Evolutionary conservation across 2,797 vertebrate species (phyloP), one percentile per base, ranked within the genome.

Genomic region (Sebastes taczanowskii): DNA sequence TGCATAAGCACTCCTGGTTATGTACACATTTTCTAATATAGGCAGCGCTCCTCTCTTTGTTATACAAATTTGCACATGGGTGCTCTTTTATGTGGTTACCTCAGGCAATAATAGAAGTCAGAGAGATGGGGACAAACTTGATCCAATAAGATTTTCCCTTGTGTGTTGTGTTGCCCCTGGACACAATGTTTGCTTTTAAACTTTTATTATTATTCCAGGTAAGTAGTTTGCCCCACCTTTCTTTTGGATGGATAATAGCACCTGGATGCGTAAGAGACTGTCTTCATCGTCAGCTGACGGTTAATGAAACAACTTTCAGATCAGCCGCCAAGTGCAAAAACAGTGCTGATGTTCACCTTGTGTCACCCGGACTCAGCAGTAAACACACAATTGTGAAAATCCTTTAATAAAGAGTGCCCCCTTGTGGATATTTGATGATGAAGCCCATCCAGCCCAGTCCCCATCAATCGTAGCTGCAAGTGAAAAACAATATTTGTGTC

Each of bases 341-440:
- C 27, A 60, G 55, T 25, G 29, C 42, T 63, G 73, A 58, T 5
- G 11, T 25, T 67, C 56, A 69, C 20, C 61, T 56, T 30, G 6
- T 62, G 61, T 49, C 25, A 62, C 27, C 42, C 18, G 20, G 4
- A 30, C 68, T 69, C 13, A 4, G 30, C 9, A 58, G 29, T 75
- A 72, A 88, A 78, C 74, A 72, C 5, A 38, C 38, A 2, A 16
- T 53, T 38, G 3, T 32, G 11, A 34, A 61, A 72, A 75, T 16
- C 9, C 2, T 73, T 72, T 52, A 68, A 23, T 60, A 52, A 82
- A 78, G 32, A 82, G 59, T 9, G 80, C 90, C 90, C 80, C 72
- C 91, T 82, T 66, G 84, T 91, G 91, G 77, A 67, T 71, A 49
- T 71, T n/a, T 63, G 20, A 29, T 27, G 13, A n/a, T 72, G 13